Percentiles rank a stretch among this genome's conserved stretches.
Conservation (phyloP, 2,888 invertebrate species). For the Aplocera efformata region DNA sequence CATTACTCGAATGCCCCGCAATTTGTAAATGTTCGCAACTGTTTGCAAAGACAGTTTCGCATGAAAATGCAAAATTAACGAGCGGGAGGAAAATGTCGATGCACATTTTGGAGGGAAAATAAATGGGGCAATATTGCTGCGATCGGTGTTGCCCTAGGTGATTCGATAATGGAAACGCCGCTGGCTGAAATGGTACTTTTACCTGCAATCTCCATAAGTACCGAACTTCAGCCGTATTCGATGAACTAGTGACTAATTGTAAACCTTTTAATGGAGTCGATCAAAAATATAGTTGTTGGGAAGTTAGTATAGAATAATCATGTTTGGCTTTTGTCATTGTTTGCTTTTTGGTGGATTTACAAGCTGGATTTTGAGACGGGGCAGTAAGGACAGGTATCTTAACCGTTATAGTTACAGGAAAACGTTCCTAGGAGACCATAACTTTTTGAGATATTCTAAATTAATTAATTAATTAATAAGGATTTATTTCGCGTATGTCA, state of each 20-base stretch:
- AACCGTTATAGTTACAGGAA: too few relatives aligned
- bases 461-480: too few relatives aligned
- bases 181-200: background rate
- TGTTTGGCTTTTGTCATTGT: too few relatives aligned
- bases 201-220: background rate
- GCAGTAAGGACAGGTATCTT: too few relatives aligned
- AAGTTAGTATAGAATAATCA: too few relatives aligned
- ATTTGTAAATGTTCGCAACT: constrained; percentile 3
- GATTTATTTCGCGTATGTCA: too few relatives aligned
- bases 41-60: constrained; percentile 6
- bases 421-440: too few relatives aligned
- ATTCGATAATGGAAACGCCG: constrained; percentile 10
- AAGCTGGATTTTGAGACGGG: too few relatives aligned
- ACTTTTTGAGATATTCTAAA: too few relatives aligned
- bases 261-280: too few relatives aligned
- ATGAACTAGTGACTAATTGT: background rate
- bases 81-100: constrained; percentile 17
- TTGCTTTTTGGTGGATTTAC: too few relatives aligned
- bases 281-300: too few relatives aligned
- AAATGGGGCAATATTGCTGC: constrained; percentile 27
- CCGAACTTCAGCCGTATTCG: background rate
- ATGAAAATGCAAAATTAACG: constrained; percentile 4
- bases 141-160: constrained; percentile 17
- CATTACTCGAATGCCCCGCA: background rate
- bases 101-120: constrained; percentile 38